These are phyloP conservation scores for Papilio dardanus DNA, from an alignment of 1,140 invertebrate genomes.

Conservation along the genomic window DNA sequence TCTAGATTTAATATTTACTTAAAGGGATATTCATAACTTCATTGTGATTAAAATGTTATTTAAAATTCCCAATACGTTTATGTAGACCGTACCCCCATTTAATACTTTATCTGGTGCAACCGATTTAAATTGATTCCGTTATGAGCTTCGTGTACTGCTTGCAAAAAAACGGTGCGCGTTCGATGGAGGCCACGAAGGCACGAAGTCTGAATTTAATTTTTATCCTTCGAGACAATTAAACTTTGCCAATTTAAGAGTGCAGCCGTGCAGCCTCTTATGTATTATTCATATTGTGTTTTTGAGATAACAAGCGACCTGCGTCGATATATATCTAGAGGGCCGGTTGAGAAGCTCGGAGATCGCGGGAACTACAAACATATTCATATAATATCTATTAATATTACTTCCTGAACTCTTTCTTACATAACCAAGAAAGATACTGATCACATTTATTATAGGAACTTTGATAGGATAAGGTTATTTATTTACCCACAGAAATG, in stretches of 20 bases:
- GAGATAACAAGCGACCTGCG: slow-evolving; percentile 79
- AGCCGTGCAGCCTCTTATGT: slow-evolving; percentile 70
- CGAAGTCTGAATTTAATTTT: slow-evolving; percentile 71
- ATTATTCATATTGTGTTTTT: slow-evolving; percentile 82
- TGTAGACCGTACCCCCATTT: slow-evolving; percentile 43
- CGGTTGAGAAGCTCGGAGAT: slow-evolving; percentile 68
- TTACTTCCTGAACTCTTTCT: slow-evolving; percentile 41
- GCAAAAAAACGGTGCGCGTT: slow-evolving; percentile 60
- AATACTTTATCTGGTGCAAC: slow-evolving; percentile 50
- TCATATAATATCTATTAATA: slow-evolving; percentile 61
- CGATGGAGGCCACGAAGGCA: slow-evolving; percentile 47
- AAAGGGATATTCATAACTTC: not conserved
- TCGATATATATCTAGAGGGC: slow-evolving; percentile 79
- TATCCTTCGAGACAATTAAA: slow-evolving; percentile 80
- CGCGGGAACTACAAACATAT: slow-evolving; percentile 46
- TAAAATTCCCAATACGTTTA: slow-evolving; percentile 33
- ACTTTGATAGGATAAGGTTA: not conserved
- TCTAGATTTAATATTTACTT: not conserved
- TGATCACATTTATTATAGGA: not conserved
- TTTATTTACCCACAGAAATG: not conserved
- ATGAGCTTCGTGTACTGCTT: slow-evolving; percentile 56
- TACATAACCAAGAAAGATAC: not conserved
- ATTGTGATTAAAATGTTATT: not conserved
- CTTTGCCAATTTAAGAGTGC: slow-evolving; percentile 77
- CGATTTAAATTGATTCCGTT: slow-evolving; percentile 68